Percentiles rank a stretch among this genome's conserved stretches.
These are phyloP conservation scores for Lepilemur septentrionalis DNA, from an alignment of 2,797 vertebrate genomes.

Conservation along the genomic window DNA sequence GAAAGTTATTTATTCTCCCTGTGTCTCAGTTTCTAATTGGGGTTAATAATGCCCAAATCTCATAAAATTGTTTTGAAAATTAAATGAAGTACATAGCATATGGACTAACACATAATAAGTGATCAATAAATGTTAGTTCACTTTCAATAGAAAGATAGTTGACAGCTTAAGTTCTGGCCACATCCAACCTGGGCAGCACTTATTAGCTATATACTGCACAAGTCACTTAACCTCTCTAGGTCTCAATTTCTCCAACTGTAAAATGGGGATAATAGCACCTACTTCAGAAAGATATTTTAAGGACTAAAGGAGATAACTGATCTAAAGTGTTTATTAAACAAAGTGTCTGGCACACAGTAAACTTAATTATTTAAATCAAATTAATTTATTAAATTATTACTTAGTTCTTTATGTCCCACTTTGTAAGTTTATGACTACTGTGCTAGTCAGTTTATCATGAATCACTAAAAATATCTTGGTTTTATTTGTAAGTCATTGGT, in stretches of 20 bases:
- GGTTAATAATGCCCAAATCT: not conserved
- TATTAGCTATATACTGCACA: not conserved
- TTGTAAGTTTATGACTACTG: not conserved
- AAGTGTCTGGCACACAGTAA: not conserved
- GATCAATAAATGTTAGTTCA: not conserved
- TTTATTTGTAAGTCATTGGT: not conserved
- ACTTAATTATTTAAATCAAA: not conserved
- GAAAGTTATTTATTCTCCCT: not conserved
- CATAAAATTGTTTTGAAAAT: not conserved
- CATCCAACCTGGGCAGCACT: not conserved
- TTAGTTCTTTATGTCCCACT: not conserved
- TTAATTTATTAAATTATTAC: not conserved
- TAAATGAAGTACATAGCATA: not conserved
- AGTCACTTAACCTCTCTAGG: not conserved
- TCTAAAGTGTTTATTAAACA: not conserved
- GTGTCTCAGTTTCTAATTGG: not conserved
- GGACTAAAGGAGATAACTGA: not conserved
- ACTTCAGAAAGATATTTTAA: not conserved
- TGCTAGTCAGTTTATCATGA: not conserved
- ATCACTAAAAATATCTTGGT: not conserved
- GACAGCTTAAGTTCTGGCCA: not conserved
- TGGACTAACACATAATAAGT: not conserved
- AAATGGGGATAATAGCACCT: not conserved
- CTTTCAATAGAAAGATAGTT: not conserved
- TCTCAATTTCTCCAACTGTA: not conserved